Base-by-base conservation (phyloP, 2,797 vertebrate species). In the Anguilla obscura region DNA sequence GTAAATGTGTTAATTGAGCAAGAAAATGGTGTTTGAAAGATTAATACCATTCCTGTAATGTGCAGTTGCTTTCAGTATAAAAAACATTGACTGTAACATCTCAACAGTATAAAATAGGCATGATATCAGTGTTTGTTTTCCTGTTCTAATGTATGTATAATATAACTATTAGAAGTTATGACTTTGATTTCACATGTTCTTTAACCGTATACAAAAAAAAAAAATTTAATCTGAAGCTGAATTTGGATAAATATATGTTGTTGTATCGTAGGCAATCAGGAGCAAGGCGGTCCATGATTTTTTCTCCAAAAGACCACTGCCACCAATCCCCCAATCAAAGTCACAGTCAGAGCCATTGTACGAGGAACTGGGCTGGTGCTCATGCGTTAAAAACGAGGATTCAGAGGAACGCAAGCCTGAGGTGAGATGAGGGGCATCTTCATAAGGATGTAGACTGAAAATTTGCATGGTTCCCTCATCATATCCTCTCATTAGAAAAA, bases 241-340 rank as follows among this genome's bases (percentile, higher is more conserved):
- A 71, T 33, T 71, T 14, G 6, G 60, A 63, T 21, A 63, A 21
- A 18, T 63, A 18, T 69, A 27, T 69, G 63, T 30, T 74, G 3
- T 80, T 0, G 36, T 76, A 1, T 76, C 27, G 45, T 21, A 80
- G 76, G 76, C 33, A 1, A 5, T 3, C 3, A 80, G 5, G 18
- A 80, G 36, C 4, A 45, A 80, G 40, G 40, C 8, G 40, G 40
- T 80, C 76, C 76, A 80, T 10, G n/a, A 21, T 18, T 80, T 80
- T 24, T 80, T 45, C 76, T 45, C 36, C 76, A 80, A 80, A 48
- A 80, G 76, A 45, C 76, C 76, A 45, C 40, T 80, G 76, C 76
- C 76, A 80, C 76, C 76, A 7, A 8, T 80, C 21, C 76, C 76
- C 14, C 76, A 36, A 0, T 14, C 8, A 10, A 14, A 30, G 27